Base-by-base conservation (phyloP, 92 coral and sea anemone genomes). In the Paragorgia papillata region DNA sequence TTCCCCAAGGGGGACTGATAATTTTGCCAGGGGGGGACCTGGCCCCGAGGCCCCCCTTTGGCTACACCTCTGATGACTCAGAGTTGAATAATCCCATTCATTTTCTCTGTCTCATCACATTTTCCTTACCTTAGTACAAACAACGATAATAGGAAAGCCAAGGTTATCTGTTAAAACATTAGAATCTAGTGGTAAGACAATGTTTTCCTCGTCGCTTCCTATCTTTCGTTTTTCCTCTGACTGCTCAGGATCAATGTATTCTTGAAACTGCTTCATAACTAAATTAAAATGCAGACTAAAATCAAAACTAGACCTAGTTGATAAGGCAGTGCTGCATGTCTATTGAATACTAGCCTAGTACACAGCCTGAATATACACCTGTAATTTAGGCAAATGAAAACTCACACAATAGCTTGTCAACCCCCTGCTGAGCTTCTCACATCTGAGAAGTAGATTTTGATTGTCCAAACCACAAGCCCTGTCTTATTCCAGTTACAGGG, bases 241-340 rank as follows among this genome's bases (percentile, higher is more conserved):
- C 65, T 94, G 97, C 39, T 94, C 98, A 51, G 97, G 94, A 57
- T 94, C 98, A 0, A 66, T 54, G 50, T 94, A 94, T 66, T 94
- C 98, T 86, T 94, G 98, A 75, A 94, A 94, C 61, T 94, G 97
- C 63, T 84, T 88, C 59, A 85, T 92, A 76, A 94, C 98, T 94
- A 40, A 33, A 73, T 37, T 3, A 18, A 55, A 50, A 62, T 49
- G 57, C 8, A 39, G 48, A 14, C 25, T 56, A 33, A 20, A 35
- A 21, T 53, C 25, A 34, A 82, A 62, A 74, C 26, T 74, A 57
- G n/a, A n/a, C n/a, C n/a, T n/a, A n/a, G n/a, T n/a, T n/a, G 20
- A 33, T 22, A 9, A 41, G 55, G 48, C n/a, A n/a, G n/a, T n/a
- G n/a, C n/a, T n/a, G n/a, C n/a, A n/a, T n/a, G n/a, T n/a, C n/a